Evolutionary conservation across 2,888 invertebrate genomes (phyloP), one percentile per base, ranked within the genome.

Genomic region (Yponomeuta sedellus): DNA sequence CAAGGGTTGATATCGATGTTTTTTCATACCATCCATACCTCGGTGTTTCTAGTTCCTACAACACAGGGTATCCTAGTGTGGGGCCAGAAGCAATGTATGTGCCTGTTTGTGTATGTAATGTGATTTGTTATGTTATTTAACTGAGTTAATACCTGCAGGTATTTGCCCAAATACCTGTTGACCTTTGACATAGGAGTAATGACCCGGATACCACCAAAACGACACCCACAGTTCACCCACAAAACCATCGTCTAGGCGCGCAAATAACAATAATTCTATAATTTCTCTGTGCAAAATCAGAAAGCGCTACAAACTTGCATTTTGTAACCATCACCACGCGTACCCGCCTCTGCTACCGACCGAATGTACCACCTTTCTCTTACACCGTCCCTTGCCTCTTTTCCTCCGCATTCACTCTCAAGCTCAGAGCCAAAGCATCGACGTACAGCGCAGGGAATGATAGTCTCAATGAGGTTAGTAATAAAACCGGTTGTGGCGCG

Each of bases 201-300:
- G 11, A 20, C 22, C 19, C 34, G 62, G 39, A 25, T 3, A 11
- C 11, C 59, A 4, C 28, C 19, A 25, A 40, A 16, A 62, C 62
- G 19, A 63, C 22, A 34, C 34, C 10, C n/a, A 44, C 81, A 79
- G 77, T 82, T 85, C 82, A 82, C 79, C 79, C 84, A 87, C 84
- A 86, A 88, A 86, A 85, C 86, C 83, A 85, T 83, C 34, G 34
- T 34, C 34, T 83, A 83, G 80, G 72, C 67, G 76, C 78, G 72
- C 70, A 74, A 77, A 74, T 78, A 78, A 80, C 62, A 52, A 66
- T 66, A 66, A 66, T 66, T 64, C 34, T 39, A 64, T n/a, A 65
- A 80, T 82, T 85, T 85, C 84, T 83, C 83, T 82, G 77, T 79
- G 81, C 79, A 86, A 86, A 90, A 90, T 90, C 89, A 90, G 90